Conservation (phyloP, 1,140 invertebrate species). For the Drosophila novamexicana region DNA sequence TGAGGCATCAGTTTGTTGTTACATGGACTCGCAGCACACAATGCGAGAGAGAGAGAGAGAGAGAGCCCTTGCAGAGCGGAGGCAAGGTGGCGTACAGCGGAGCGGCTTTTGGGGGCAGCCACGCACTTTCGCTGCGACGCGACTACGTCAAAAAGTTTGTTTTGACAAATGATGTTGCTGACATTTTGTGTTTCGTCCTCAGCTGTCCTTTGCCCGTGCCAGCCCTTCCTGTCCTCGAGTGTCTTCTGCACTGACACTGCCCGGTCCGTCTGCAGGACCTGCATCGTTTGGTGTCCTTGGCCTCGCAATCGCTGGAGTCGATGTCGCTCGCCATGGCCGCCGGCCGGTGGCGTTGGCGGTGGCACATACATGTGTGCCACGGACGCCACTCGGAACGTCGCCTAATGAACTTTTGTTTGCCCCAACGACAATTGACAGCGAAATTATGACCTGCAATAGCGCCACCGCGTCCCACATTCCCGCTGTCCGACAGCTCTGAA, state of each 20-base stretch:
- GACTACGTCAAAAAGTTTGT: conserved; percentile 75
- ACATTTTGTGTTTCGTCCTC: conserved; percentile 42
- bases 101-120: background rate
- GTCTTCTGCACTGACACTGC: background rate
- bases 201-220: background rate
- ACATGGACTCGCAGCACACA: conserved; percentile 32
- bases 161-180: conserved; percentile 78
- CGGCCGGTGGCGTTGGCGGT: conserved; percentile 21
- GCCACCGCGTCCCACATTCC: background rate
- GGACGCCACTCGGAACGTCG: conserved; percentile 32
- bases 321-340: conserved; percentile 2
- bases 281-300: conserved; percentile 39
- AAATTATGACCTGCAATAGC: conserved; percentile 43
- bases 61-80: background rate
- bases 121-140: conserved; percentile 75
- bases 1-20: conserved; percentile 45
- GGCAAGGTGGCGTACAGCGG: background rate
- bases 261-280: conserved; percentile 2
- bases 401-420: conserved; percentile 65
- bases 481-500: conserved; percentile 7
- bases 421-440: conserved; percentile 46
- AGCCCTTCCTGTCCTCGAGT: background rate
- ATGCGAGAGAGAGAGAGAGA: background rate
- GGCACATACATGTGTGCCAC: conserved; percentile 59
- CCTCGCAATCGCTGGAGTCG: background rate